Base-by-base conservation (phyloP, 2,888 invertebrate species). In the Aquatica leii region DNA sequence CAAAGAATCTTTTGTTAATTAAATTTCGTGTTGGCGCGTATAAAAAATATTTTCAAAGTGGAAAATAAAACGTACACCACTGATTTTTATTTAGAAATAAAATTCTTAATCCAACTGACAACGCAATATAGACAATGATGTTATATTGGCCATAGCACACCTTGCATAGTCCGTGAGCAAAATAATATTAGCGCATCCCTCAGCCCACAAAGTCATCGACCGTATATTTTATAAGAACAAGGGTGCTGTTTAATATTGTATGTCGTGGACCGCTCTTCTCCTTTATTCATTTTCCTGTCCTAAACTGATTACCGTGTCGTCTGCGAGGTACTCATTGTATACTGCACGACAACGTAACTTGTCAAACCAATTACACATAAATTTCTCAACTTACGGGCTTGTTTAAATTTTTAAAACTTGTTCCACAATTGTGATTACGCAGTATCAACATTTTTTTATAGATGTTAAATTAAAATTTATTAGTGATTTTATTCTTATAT, bases 121-220 rank as follows among this genome's bases (percentile, higher is more conserved):
- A 70, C 70, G 74, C 75, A 74, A 76, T 76, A 76, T 74, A 77
- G 76, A 75, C 76, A 76, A 76, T 75, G 74, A 76, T 76, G 76
- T 77, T 76, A 76, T 76, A 76, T 77, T 76, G 76, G 76, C 71
- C 73, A 68, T 68, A 65, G 73, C 76, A 77, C 76, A 77, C 78
- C 77, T 77, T 77, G 76, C 76, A 74, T 70, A 71, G 71, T 76
- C 73, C 78, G 78, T 77, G 78, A 77, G 77, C 69, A 70, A 78
- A 77, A 78, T 78, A 78, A 76, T 76, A 76, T 76, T 76, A 72
- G 74, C 69, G 66, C 65, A 66, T 68, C 74, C 71, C 72, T 62
- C 69, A 63, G 66, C 62, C 65, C 63, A 66, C 57, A 60, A 57
- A 54, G 59, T 60, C 63, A 60, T 65, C 66, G 60, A 63, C 62